Percentiles rank a stretch among this genome's conserved stretches.
phyloP scores from a whole-genome alignment of 2,797 vertebrate species.

The Furcifer pardalis region DNA sequence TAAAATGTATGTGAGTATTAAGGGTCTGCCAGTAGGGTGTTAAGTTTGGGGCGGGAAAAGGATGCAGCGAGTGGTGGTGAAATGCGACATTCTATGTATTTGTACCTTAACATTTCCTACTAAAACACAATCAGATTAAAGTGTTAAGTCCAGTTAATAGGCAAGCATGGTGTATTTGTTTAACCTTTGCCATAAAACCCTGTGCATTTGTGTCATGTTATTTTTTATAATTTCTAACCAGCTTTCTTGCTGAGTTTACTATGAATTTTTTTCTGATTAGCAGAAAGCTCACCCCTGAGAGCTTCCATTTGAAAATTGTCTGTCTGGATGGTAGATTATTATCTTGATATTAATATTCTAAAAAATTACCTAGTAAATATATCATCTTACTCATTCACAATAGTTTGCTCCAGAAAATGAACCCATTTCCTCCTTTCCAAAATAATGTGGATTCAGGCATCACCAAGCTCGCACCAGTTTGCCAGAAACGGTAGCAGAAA shows the following conservation, averaged over 20 bases:
- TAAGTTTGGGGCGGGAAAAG: neutral
- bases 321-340: neutral
- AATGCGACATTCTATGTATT: neutral
- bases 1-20: conserved; percentile 40
- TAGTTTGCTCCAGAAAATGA: neutral
- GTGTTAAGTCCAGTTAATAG: neutral
- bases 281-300: neutral
- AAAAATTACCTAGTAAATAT: neutral
- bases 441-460: no score
- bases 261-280: neutral
- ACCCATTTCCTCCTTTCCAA: neutral
- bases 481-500: no score
- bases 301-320: neutral
- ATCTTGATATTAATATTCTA: neutral
- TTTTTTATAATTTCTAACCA: neutral
- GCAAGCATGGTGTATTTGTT: neutral
- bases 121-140: neutral
- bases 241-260: neutral
- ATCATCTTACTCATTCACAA: neutral
- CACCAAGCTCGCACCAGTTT: no score
- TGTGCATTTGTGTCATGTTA: neutral
- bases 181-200: neutral
- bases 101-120: neutral
- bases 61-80: neutral
- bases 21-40: conserved; percentile 27